Conservation (phyloP, 1,140 invertebrate genomes). For the Drosophila gunungcola region DNA sequence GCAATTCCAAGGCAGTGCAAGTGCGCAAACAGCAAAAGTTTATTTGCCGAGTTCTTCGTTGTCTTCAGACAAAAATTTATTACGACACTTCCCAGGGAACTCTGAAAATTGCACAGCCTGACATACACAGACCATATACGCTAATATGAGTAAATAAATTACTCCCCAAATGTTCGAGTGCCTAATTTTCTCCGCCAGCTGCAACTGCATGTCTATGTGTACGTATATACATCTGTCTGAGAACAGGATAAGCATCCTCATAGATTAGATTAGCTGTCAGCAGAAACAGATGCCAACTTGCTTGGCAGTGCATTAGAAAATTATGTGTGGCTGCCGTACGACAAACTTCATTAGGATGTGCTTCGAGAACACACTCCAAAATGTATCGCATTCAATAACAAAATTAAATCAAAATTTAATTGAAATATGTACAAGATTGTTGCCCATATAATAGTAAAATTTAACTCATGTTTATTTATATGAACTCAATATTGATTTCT, state of each 20-base stretch:
- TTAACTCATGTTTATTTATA: not conserved
- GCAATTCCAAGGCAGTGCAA: constrained; percentile 27
- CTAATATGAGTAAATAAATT: constrained; percentile 36
- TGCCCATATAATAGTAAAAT: not conserved
- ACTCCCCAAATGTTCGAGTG: constrained; percentile 23
- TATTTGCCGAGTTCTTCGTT: constrained; percentile 34
- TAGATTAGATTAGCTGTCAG: constrained; percentile 43
- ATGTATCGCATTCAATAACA: constrained; percentile 5
- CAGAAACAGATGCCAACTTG: constrained; percentile 36
- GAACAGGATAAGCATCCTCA: constrained; percentile 43
- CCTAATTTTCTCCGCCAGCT: constrained; percentile 30
- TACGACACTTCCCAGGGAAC: constrained; percentile 44
- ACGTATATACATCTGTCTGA: constrained; percentile 6
- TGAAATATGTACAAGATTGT: not conserved
- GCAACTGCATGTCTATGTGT: constrained; percentile 16
- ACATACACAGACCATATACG: constrained; percentile 8
- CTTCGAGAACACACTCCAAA: not conserved
- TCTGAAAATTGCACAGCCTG: constrained; percentile 25
- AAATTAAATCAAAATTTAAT: constrained; percentile 15
- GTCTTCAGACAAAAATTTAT: constrained; percentile 47
- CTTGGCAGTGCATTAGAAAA: constrained; percentile 17
- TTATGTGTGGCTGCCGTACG: constrained; percentile 8
- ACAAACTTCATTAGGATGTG: constrained; percentile 23
- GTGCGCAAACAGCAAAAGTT: constrained; percentile 51
- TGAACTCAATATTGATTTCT: not conserved